These are phyloP conservation scores for Zeugodacus cucurbitae DNA, from an alignment of 1,140 invertebrate genomes.

Conservation along the genomic window DNA sequence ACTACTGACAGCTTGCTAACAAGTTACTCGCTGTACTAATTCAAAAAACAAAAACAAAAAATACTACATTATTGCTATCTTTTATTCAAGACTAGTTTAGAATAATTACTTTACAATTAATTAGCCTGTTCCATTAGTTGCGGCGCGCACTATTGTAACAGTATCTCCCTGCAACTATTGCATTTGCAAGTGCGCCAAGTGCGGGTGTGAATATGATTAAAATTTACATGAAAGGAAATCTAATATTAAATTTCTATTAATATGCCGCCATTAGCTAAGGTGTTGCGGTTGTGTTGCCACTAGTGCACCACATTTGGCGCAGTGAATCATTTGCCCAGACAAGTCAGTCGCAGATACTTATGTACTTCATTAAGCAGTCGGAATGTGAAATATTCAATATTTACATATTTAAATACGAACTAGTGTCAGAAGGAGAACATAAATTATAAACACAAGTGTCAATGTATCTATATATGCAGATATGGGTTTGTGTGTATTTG, in stretches of 20 bases:
- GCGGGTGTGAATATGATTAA: not conserved
- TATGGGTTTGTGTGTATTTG: not conserved
- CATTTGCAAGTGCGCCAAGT: not conserved
- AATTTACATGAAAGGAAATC: not conserved
- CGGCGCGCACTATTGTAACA: not conserved
- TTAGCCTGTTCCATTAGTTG: not conserved
- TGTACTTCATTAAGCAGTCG: not conserved
- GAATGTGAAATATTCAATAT: not conserved
- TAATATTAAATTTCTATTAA: not conserved
- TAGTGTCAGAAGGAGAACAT: too few species aligned
- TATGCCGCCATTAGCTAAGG: not conserved
- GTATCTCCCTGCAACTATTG: not conserved
- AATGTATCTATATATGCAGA: too few species aligned
- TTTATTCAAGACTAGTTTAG: not conserved
- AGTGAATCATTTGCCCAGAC: not conserved
- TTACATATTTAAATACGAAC: too few species aligned
- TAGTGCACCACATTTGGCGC: not conserved
- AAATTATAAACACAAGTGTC: too few species aligned
- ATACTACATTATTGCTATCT: too few species aligned
- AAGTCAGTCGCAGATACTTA: not conserved
- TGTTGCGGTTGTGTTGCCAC: not conserved
- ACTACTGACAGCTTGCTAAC: too few species aligned
- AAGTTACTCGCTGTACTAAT: too few species aligned
- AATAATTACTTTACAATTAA: not conserved
- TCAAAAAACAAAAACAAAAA: too few species aligned